Conservation (phyloP, 2,113 vertebrate genomes). For the Hoplias malabaricus region DNA sequence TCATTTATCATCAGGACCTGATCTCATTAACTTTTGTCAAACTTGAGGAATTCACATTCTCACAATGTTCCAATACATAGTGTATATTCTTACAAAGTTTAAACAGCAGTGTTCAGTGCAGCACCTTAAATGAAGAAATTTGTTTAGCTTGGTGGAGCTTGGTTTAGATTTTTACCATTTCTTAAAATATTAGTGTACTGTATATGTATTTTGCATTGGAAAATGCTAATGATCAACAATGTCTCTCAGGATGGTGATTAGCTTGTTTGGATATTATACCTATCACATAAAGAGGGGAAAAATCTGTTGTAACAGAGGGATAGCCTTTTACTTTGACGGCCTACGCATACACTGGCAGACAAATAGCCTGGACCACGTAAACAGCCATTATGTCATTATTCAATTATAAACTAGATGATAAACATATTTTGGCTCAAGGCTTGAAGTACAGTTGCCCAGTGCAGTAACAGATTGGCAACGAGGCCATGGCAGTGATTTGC, state of each 20-base stretch:
- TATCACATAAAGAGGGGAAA: neutral
- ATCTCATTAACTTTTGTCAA: too few species aligned
- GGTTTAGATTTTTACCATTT: too few species aligned
- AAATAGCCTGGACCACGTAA: constrained; percentile 38
- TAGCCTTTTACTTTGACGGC: constrained; percentile 33
- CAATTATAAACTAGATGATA: constrained; percentile 48
- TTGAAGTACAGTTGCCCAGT: constrained; percentile 36
- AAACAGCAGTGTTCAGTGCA: too few species aligned
- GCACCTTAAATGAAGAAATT: too few species aligned
- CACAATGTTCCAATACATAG: too few species aligned
- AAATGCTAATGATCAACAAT: neutral
- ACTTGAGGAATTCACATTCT: too few species aligned
- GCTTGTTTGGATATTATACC: neutral
- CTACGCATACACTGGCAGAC: constrained; percentile 31
- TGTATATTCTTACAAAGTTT: too few species aligned
- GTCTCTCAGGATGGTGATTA: neutral
- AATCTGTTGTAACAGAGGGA: constrained; percentile 22
- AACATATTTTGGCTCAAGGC: constrained; percentile 46
- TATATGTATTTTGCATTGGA: neutral
- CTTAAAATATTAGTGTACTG: neutral
- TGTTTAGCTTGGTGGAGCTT: too few species aligned
- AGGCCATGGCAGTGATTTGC: constrained; percentile 29
- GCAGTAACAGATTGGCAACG: constrained; percentile 43
- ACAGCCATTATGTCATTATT: constrained; percentile 47
- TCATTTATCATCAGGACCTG: too few species aligned